Evolutionary conservation across 2,113 vertebrate genomes (phyloP).

Genomic region (Callorhinus ursinus): DNA sequence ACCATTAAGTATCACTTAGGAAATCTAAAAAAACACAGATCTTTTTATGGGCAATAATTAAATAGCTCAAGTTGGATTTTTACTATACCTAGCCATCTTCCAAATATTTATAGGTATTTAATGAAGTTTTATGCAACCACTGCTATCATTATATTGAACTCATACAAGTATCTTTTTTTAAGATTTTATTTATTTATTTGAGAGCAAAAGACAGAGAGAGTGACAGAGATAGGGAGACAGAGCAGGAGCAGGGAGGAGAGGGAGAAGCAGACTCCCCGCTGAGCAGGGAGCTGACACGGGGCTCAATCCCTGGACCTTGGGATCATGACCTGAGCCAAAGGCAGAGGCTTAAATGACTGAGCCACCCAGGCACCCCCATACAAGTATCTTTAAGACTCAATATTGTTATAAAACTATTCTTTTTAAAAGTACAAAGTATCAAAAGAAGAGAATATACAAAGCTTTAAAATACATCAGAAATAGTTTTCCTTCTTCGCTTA

Average conservation of each 20-base stretch:
- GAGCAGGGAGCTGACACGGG: not conserved
- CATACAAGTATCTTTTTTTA: not conserved
- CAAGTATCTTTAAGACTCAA: not conserved
- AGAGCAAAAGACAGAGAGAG: not conserved
- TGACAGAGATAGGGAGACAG: not conserved
- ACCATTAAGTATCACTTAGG: not conserved
- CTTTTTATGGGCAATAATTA: not conserved
- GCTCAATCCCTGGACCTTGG: not conserved
- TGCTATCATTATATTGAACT: not conserved
- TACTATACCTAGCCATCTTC: not conserved
- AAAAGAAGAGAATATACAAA: not conserved
- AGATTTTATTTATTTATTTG: not conserved
- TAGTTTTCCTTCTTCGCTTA: not conserved
- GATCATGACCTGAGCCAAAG: not conserved
- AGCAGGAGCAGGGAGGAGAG: not conserved
- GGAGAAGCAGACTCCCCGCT: not conserved
- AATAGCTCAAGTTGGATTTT: not conserved
- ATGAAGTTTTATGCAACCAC: not conserved
- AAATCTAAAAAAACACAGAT: not conserved
- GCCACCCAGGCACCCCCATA: not conserved
- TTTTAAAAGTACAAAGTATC: constrained; percentile 22
- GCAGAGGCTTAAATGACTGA: not conserved
- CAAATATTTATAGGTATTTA: not conserved
- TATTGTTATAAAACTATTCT: not conserved
- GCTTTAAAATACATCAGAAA: not conserved